Evolutionary conservation across 92 coral and sea anemone genomes (phyloP), one percentile per base, ranked within the genome.

Genomic region (Zoanthus sansibaricus): DNA sequence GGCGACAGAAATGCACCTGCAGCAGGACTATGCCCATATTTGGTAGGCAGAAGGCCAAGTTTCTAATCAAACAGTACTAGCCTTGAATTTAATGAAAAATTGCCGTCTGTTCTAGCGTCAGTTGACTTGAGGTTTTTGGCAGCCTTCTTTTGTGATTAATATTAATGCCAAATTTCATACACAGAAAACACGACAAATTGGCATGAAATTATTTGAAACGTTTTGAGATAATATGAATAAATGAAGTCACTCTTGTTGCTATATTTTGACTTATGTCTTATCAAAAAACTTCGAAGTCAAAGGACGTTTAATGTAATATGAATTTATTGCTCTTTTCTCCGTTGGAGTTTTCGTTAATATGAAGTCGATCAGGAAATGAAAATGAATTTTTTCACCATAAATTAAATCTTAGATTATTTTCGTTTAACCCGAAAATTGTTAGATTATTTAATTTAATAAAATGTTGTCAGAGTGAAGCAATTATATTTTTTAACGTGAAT

Each of bases 261-360:
- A 3, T 44, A 64, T 46, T 80, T 46, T 64, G 74, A 80, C 85
- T 64, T 46, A 5, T 37, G 74, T 13, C 59, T 42, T 80, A 67
- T 80, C 59, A 72, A 68, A 14, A 66, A 80, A 67, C 47, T 48
- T 79, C 71, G 67, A 21, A 42, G 25, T 64, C 45, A 79, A 79
- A 79, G 70, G 85, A 66, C 66, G 52, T 80, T 68, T 45, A 59
- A 33, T 67, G 46, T 71, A 45, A 64, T 67, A 80, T 80, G 73
- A 80, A 67, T 80, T 80, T 80, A 80, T 80, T 80, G 85, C 85
- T 80, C 85, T 64, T 80, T 80, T 80, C 85, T 80, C 85, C 75
- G 73, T 80, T 80, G 85, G 85, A 68, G 85, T 72, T 66, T 79
- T 46, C 61, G 58, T 52, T 80, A 80, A 80, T 66, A 64, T 66